Percentiles rank a stretch among this genome's conserved stretches.
These are phyloP conservation scores for Geodia barretti DNA, from an alignment of 37 sponge, comb jelly and placozoan species.

Conservation along the genomic window DNA sequence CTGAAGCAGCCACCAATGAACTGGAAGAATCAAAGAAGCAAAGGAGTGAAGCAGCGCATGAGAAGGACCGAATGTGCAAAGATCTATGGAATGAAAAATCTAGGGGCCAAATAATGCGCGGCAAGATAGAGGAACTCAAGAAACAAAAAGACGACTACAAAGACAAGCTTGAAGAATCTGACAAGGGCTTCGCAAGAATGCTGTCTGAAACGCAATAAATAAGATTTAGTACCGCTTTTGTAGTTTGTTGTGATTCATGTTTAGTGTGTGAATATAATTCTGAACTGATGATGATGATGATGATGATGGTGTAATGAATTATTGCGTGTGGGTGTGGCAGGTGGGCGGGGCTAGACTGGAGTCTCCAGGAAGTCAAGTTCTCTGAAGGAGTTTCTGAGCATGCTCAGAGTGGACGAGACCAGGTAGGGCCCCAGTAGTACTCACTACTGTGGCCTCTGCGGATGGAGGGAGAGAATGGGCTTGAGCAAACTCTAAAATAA, in stretches of 20 bases:
- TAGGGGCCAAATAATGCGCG: not conserved
- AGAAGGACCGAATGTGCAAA: no score
- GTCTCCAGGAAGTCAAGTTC: conserved; percentile 64
- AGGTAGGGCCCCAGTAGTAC: conserved; percentile 72
- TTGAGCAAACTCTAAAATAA: not conserved
- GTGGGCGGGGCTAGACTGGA: conserved; percentile 31
- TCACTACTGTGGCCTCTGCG: conserved; percentile 73
- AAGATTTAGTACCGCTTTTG: no score
- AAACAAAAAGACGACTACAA: not conserved
- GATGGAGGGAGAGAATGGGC: not conserved
- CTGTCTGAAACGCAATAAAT: no score
- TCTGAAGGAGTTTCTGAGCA: conserved; percentile 40
- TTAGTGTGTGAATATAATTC: no score
- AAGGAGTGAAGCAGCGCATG: no score
- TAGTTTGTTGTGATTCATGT: not conserved
- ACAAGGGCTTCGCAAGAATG: not conserved
- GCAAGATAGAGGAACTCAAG: not conserved
- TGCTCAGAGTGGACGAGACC: conserved; percentile 13
- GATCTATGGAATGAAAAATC: not conserved
- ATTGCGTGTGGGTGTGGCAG: not conserved
- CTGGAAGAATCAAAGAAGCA: no score
- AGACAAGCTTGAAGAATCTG: not conserved
- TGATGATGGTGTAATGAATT: no score
- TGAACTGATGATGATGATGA: not conserved
- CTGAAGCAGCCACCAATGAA: not conserved